Conservation (phyloP, 1,140 invertebrate species). For the Drosophila grimshawi region DNA sequence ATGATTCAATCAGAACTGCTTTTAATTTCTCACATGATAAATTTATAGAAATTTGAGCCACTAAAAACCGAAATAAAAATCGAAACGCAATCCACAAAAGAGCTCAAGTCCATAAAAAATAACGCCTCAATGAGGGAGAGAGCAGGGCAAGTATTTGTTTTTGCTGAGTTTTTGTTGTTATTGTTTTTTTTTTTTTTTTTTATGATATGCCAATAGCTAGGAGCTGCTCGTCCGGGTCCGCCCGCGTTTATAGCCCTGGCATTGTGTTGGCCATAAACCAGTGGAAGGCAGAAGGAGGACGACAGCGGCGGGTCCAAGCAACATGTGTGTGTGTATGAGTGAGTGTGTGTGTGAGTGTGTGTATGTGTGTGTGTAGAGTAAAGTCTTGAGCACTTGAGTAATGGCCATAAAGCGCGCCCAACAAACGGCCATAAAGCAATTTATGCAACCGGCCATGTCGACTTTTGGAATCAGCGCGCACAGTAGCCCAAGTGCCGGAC, state of each 20-base stretch:
- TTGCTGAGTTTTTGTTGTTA: slow-evolving; percentile 56
- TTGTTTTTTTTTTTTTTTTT: background rate
- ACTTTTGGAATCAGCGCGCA: slow-evolving; percentile 78
- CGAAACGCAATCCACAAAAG: slow-evolving; percentile 57
- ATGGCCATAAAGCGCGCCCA: slow-evolving; percentile 77
- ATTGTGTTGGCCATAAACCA: slow-evolving; percentile 76
- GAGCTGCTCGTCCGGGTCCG: slow-evolving; percentile 49
- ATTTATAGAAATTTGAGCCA: slow-evolving; percentile 70
- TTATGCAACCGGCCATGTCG: slow-evolving; percentile 69
- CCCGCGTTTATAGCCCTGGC: slow-evolving; percentile 68
- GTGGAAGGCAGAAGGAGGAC: slow-evolving; percentile 12
- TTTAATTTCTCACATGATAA: slow-evolving; percentile 71
- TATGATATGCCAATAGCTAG: slow-evolving; percentile 74
- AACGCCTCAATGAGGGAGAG: slow-evolving; percentile 20
- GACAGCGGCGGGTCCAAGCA: slow-evolving; percentile 5
- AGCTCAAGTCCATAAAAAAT: slow-evolving; percentile 56
- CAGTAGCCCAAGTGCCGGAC: slow-evolving; percentile 58
- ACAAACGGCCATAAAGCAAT: slow-evolving; percentile 75
- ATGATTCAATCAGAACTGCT: slow-evolving; percentile 76
- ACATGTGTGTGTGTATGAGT: slow-evolving; percentile 8
- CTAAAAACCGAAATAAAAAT: slow-evolving; percentile 61
- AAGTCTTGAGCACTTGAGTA: slow-evolving; percentile 73
- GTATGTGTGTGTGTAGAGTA: slow-evolving; percentile 7
- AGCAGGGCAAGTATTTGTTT: slow-evolving; percentile 47
- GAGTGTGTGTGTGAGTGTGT: slow-evolving; percentile 15